Base-by-base conservation (phyloP, 2,113 vertebrate genomes). In the Percopsis transmontana region DNA sequence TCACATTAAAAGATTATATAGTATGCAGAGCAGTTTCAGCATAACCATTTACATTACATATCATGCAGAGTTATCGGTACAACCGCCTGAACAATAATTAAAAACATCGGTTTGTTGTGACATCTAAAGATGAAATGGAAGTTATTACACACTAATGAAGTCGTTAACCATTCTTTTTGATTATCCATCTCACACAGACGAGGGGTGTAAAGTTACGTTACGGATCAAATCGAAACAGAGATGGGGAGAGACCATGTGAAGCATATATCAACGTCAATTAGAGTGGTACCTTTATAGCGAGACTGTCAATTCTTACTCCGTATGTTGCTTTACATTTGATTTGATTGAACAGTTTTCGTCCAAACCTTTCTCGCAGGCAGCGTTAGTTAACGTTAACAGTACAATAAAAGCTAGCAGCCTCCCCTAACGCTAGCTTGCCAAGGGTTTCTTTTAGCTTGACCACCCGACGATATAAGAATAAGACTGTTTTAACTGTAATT, bases 351-450 rank as follows among this genome's bases (percentile, higher is more conserved):
- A 24, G 62, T 58, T 71, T 50, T 61, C 13, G 27, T 62, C 19
- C 59, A 16, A 62, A 39, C 53, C 38, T 27, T n/a, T 23, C 33
- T 53, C 16, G 15, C 38, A 51, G 39, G 27, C 5, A 48, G 47
- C 47, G 16, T 18, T n/a, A 1, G 47, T 48, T 48, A 48, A 33
- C 68, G 48, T 64, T 56, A 76, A 66, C 74, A 53, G 62, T 19
- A 62, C 62, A 83, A 88, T 81, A 88, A 86, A 85, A 88, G 88
- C 88, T 88, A 87, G 62, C 82, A 72, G 15, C 52, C 70, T 21
- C 39, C 39, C 61, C 68, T 45, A 24, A 51, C 72, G 86, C 75
- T 88, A 88, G 85, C 86, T 60, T 47, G 1, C 56, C 58, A 60
- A 73, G 66, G 66, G 62, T 42, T 66, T 70, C 50, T 61, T n/a